Evolutionary conservation across 2,888 invertebrate species (phyloP).

Genomic region (Onthophagus sagittarius): DNA sequence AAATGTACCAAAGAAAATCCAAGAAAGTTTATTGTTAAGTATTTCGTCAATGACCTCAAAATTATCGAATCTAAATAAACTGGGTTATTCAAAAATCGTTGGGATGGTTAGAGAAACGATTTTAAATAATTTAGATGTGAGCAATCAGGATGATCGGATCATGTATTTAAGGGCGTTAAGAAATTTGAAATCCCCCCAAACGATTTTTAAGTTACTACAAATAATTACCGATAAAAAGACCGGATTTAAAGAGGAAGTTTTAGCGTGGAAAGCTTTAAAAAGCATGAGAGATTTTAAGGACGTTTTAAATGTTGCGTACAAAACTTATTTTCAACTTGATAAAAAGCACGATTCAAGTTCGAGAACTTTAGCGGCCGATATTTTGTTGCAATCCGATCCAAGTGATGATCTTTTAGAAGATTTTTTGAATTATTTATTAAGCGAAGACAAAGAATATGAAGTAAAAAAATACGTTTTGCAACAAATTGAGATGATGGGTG

Average conservation of each 20-base stretch:
- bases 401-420: slow-evolving; percentile 52
- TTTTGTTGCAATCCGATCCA: slow-evolving; percentile 60
- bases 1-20: slow-evolving; percentile 56
- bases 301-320: slow-evolving; percentile 51
- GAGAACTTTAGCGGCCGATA: slow-evolving; percentile 66
- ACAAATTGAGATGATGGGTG: slow-evolving; percentile 57
- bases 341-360: slow-evolving; percentile 64
- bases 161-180: slow-evolving; percentile 64
- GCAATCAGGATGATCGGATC: slow-evolving; percentile 54
- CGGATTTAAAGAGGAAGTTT: slow-evolving; percentile 55
- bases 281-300: slow-evolving; percentile 49
- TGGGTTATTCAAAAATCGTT: slow-evolving; percentile 36
- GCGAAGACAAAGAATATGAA: slow-evolving; percentile 57
- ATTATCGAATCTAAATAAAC: slow-evolving; percentile 39
- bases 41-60: slow-evolving; percentile 59
- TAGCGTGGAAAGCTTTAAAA: slow-evolving; percentile 66
- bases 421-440: slow-evolving; percentile 46
- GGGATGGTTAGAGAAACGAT: slow-evolving; percentile 45
- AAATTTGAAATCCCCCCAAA: slow-evolving; percentile 61
- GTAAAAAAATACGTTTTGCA: slow-evolving; percentile 64
- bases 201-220: slow-evolving; percentile 58
- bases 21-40: slow-evolving; percentile 65
- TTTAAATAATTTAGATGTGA: slow-evolving; percentile 41
- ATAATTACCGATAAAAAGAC: slow-evolving; percentile 46
- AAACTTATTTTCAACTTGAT: slow-evolving; percentile 58